Conservation (phyloP, 2,113 vertebrate genomes). For the Taurulus bubalis region DNA sequence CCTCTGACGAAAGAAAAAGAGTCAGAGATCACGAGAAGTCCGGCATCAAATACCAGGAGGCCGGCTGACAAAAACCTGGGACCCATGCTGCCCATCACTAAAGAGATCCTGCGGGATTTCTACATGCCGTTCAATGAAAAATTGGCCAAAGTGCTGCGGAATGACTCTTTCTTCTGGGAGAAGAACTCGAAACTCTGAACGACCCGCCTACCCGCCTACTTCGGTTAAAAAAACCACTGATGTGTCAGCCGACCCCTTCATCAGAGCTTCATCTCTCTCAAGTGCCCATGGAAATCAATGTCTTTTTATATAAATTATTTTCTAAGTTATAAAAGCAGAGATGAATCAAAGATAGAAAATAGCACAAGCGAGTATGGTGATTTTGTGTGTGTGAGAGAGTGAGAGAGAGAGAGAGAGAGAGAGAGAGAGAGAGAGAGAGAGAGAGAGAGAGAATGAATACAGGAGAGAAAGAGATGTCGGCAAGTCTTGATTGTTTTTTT, state of each 20-base stretch:
- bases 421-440: too few relatives aligned
- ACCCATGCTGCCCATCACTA: constrained; percentile 92
- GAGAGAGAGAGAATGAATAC: not conserved
- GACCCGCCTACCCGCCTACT: not conserved
- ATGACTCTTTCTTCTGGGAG: constrained; percentile 91
- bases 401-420: not conserved
- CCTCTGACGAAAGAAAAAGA: constrained; percentile 91
- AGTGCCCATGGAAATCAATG: constrained; percentile 66
- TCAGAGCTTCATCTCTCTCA: constrained; percentile 58
- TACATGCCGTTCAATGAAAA: constrained; percentile 92
- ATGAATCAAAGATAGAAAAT: constrained; percentile 71
- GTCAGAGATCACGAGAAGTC: constrained; percentile 92
- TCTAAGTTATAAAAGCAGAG: constrained; percentile 76
- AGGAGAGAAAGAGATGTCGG: constrained; percentile 28
- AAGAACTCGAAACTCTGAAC: constrained; percentile 55
- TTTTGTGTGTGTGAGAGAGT: constrained; percentile 22
- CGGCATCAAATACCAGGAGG: constrained; percentile 92
- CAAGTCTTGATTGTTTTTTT: constrained; percentile 43
- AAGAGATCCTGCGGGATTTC: constrained; percentile 89
- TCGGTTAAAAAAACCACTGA: constrained; percentile 47
- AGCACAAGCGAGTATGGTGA: constrained; percentile 70
- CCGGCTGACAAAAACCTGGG: constrained; percentile 93
- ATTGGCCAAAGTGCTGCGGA: constrained; percentile 89
- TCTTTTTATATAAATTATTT: constrained; percentile 76
- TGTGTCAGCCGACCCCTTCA: constrained; percentile 31